phyloP scores from a whole-genome alignment of 2,888 invertebrate species.

The Tribolium freemani region DNA sequence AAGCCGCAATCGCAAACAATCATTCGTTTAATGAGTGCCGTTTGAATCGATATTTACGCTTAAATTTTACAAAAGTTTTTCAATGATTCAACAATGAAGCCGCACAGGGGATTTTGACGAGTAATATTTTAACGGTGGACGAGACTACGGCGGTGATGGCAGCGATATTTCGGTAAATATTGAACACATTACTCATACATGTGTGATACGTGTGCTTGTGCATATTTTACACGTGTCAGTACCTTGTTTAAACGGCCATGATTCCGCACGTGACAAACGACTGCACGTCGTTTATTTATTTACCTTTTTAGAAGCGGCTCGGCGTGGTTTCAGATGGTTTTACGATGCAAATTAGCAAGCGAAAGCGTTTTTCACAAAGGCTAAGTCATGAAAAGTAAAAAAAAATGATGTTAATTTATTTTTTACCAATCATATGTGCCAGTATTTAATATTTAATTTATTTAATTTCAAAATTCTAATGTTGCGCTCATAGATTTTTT shows the following conservation, averaged over 20 bases:
- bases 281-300: constrained; percentile 52
- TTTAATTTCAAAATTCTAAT: no score
- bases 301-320: constrained; percentile 47
- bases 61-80: constrained; percentile 18
- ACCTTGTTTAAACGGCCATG: constrained; percentile 64
- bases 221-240: constrained; percentile 64
- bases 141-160: constrained; percentile 40
- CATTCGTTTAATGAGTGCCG: not conserved
- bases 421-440: no score
- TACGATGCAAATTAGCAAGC: not conserved
- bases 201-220: constrained; percentile 62
- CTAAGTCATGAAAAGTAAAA: not conserved
- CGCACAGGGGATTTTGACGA: constrained; percentile 39
- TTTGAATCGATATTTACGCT: constrained; percentile 4
- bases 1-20: constrained; percentile 9
- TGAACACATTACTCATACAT: constrained; percentile 61
- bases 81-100: constrained; percentile 26
- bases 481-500: no score
- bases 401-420: not conserved
- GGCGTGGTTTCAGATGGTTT: not conserved
- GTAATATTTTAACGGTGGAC: constrained; percentile 43
- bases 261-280: constrained; percentile 62
- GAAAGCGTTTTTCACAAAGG: not conserved
- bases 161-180: constrained; percentile 59
- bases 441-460: no score